Evolutionary conservation across 2,797 vertebrate genomes (phyloP), one percentile per base, ranked within the genome.

Genomic region (Galagoides demidoff): DNA sequence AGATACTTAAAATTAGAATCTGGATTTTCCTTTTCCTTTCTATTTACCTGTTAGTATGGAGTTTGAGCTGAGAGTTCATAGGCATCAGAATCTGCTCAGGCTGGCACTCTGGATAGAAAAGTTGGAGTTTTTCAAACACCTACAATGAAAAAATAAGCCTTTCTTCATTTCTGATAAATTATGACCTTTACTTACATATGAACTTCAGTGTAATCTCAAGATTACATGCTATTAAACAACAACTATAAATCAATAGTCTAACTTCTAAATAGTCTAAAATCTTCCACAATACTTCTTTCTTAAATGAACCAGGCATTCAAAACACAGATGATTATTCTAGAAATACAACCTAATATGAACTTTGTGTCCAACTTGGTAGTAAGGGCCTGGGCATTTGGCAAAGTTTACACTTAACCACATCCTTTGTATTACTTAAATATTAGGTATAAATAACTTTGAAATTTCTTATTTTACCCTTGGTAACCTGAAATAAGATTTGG

Each of bases 51-150:
- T 98, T 98, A 57, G 98, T 98, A n/a, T 96, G 96, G 79, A 98
- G 96, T 96, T 93, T 97, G 95, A 98, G 98, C 57, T 98, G 97
- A 52, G 98, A 98, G 95, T 98, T 98, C 93, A 98, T 98, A 61
- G 98, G 98, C 98, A 98, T 98, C 90, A 98, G 96, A 81, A 99
- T 98, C 81, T 98, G 97, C 64, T 97, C 92, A 29, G 96, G 61
- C 16, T 97, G 97, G 81, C 96, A 97, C 71, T 95, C 93, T 6
- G 97, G 97, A 64, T 97, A 96, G 91, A 97, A 97, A 87, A 98
- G 97, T 31, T 97, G 97, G 74, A 98, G 97, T 74, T 98, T 98
- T 90, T 98, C 98, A 70, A 98, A 98, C 27, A 99, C 98, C 98
- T 99, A 71, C 11, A 89, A 93, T 68, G 81, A 96, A 64, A 97